These are phyloP conservation scores for Anthophora plumipes DNA, from an alignment of 2,888 invertebrate species.

Conservation along the genomic window DNA sequence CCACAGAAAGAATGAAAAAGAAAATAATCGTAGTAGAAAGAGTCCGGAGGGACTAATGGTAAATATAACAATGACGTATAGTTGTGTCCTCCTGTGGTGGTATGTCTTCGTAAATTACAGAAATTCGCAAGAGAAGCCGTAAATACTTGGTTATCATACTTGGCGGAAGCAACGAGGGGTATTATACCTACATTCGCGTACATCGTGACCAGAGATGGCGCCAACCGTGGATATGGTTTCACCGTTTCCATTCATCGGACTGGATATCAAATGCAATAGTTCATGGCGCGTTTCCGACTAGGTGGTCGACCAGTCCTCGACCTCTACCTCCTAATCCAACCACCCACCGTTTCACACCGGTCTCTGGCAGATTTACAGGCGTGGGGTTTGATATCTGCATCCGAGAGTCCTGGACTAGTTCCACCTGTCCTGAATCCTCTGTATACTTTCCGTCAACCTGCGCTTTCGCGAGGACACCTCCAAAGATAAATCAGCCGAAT, in stretches of 20 bases:
- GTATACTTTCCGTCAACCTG: conserved; percentile 59
- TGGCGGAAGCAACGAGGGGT: conserved; percentile 78
- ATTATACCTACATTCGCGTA: conserved; percentile 78
- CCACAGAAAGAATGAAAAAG: too few species aligned
- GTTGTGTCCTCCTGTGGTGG: conserved; percentile 17
- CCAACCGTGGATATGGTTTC: conserved; percentile 71
- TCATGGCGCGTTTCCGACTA: conserved; percentile 78
- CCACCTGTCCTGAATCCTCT: conserved; percentile 61
- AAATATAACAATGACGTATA: conserved; percentile 40
- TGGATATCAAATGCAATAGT: conserved; percentile 83
- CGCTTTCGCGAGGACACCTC: conserved; percentile 26
- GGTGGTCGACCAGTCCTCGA: conserved; percentile 75
- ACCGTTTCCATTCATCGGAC: conserved; percentile 80
- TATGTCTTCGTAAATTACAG: conserved; percentile 79
- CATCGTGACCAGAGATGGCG: conserved; percentile 68
- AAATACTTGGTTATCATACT: conserved; percentile 84
- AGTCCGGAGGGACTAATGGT: neutral
- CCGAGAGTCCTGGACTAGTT: conserved; percentile 63
- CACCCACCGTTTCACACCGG: conserved; percentile 70
- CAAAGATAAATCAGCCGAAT: conserved; percentile 38
- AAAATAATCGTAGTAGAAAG: neutral
- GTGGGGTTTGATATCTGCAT: conserved; percentile 70
- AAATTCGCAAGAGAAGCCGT: conserved; percentile 78
- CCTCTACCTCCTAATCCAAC: conserved; percentile 71
- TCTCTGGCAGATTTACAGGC: conserved; percentile 73